These are phyloP conservation scores for Lepidothrix coronata DNA, from an alignment of 2,113 vertebrate species.

Conservation along the genomic window DNA sequence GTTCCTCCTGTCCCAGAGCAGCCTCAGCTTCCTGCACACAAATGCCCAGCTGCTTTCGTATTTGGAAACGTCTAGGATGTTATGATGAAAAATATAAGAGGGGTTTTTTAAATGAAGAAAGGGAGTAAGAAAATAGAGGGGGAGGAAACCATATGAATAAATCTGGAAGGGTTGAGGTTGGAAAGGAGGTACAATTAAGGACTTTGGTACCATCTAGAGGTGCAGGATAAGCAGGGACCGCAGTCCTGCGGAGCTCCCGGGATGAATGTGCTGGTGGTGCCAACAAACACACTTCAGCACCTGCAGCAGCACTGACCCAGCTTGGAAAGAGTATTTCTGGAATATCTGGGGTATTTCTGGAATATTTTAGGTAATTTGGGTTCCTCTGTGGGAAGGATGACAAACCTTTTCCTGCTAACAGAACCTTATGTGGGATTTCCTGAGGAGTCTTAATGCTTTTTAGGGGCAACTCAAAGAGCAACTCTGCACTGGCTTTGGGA, in stretches of 20 bases:
- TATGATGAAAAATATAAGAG: neutral
- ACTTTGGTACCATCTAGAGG: neutral
- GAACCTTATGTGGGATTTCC: neutral
- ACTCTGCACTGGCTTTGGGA: neutral
- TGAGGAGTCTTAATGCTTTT: neutral
- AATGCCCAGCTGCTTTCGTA: neutral
- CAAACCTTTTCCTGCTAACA: neutral
- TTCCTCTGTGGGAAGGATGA: neutral
- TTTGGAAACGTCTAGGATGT: neutral
- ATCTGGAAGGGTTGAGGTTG: neutral
- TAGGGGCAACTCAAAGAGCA: neutral
- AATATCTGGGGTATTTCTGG: neutral
- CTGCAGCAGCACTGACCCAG: neutral
- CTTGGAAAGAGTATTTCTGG: neutral
- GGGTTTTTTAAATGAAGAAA: neutral
- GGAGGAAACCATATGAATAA: neutral
- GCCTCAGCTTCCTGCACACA: neutral
- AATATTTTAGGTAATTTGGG: neutral
- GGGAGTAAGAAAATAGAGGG: neutral
- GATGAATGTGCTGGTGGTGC: too few relatives aligned
- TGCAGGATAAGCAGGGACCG: neutral
- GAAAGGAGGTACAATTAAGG: neutral
- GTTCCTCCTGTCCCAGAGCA: neutral
- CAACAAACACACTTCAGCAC: neutral
- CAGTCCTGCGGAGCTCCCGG: rapidly evolving